Percentiles rank a stretch among this genome's conserved stretches.
Conservation (phyloP, 2,797 vertebrate species). For the Schizopygopsis malacanthus region DNA sequence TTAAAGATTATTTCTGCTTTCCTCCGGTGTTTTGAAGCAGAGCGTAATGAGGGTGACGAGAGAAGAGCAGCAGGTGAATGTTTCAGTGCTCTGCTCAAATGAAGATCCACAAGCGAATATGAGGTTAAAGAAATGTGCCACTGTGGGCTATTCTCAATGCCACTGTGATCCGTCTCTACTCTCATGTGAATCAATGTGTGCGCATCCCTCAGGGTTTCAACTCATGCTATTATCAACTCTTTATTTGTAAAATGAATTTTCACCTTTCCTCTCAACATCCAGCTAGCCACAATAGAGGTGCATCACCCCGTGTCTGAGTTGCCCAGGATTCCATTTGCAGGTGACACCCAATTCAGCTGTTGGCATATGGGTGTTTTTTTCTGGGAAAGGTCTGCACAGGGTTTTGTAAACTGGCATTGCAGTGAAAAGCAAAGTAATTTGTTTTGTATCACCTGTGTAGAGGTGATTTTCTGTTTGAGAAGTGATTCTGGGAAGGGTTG, state of each 20-base stretch:
- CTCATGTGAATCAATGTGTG: constrained; percentile 1
- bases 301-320: constrained; percentile 7
- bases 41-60: constrained; percentile 19
- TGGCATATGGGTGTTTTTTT: constrained; percentile 11
- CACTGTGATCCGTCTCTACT: constrained; percentile 29
- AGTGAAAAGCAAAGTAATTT: constrained; percentile 30
- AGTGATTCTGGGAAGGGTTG: background rate
- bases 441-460: constrained; percentile 6
- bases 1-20: constrained; percentile 25
- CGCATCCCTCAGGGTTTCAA: background rate
- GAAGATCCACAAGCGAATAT: constrained; percentile 32
- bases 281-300: background rate
- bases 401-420: constrained; percentile 3
- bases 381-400: background rate
- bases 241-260: constrained; percentile 42
- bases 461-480: constrained; percentile 6
- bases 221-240: constrained; percentile 31
- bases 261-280: constrained; percentile 15
- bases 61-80: constrained; percentile 22
- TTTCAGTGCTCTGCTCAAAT: constrained; percentile 28
- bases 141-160: constrained; percentile 21
- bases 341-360: constrained; percentile 37
- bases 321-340: constrained; percentile 38
- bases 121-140: background rate
- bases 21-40: constrained; percentile 34